These are phyloP conservation scores for Aegotheles bennettii DNA, from an alignment of 2,113 vertebrate genomes.

Conservation along the genomic window DNA sequence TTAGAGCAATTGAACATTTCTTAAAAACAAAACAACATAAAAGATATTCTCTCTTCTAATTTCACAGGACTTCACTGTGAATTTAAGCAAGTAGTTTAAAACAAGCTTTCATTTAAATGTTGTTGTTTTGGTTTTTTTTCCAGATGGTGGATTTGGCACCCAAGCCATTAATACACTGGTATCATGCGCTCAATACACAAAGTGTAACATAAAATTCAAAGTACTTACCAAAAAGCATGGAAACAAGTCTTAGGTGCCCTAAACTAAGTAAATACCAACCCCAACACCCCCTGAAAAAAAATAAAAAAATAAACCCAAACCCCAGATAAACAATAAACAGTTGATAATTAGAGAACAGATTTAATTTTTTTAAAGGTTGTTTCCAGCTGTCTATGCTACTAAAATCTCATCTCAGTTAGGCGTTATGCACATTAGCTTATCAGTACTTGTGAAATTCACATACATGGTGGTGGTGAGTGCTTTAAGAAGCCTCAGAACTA, in stretches of 20 bases:
- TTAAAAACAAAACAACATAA: background rate
- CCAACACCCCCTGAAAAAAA: accelerated
- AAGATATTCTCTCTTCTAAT: background rate
- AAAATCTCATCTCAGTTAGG: background rate
- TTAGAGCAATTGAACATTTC: background rate
- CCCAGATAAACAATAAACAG: background rate
- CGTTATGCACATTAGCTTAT: background rate
- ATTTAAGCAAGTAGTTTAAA: background rate
- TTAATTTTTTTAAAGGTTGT: background rate
- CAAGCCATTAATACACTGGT: background rate
- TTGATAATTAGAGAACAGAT: background rate
- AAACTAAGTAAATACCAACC: background rate
- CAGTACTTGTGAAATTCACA: background rate
- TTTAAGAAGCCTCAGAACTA: background rate
- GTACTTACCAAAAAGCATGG: background rate
- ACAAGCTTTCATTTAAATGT: background rate
- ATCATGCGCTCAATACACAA: background rate
- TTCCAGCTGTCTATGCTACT: background rate
- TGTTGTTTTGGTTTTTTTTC: background rate
- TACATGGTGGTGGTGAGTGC: accelerated
- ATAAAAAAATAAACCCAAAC: background rate
- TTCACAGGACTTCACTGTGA: background rate
- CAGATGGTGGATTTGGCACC: background rate
- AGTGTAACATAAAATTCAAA: background rate
- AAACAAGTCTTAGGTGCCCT: background rate